phyloP scores from a whole-genome alignment of 2,797 vertebrate species.

The Pipistrellus kuhlii region DNA sequence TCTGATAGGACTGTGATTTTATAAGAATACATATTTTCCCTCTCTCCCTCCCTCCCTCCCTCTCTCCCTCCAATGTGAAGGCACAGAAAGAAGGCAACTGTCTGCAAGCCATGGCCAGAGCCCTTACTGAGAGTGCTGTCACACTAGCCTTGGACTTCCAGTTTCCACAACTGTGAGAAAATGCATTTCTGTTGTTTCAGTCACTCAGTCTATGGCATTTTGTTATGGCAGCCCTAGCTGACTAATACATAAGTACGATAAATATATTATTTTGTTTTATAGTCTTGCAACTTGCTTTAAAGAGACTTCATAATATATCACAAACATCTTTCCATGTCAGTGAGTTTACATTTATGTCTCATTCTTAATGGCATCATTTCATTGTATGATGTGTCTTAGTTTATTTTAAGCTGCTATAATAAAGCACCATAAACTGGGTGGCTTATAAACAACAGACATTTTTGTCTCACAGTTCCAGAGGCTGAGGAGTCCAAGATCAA shows the following conservation, averaged over 20 bases:
- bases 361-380: background rate
- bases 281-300: constrained; percentile 38
- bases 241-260: background rate
- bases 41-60: no score
- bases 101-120: background rate
- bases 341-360: background rate
- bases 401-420: background rate
- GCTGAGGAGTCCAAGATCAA: background rate
- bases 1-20: background rate
- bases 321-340: background rate
- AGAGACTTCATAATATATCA: background rate
- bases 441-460: background rate
- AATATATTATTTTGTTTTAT: background rate
- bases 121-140: background rate
- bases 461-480: background rate
- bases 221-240: background rate
- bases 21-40: background rate
- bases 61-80: background rate
- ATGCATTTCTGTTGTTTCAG: constrained; percentile 5
- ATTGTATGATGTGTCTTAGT: background rate
- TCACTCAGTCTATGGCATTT: background rate
- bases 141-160: background rate
- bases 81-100: background rate
- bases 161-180: background rate
- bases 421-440: background rate